Conservation (phyloP, 1,140 invertebrate genomes). For the Dreissena rostriformis region DNA sequence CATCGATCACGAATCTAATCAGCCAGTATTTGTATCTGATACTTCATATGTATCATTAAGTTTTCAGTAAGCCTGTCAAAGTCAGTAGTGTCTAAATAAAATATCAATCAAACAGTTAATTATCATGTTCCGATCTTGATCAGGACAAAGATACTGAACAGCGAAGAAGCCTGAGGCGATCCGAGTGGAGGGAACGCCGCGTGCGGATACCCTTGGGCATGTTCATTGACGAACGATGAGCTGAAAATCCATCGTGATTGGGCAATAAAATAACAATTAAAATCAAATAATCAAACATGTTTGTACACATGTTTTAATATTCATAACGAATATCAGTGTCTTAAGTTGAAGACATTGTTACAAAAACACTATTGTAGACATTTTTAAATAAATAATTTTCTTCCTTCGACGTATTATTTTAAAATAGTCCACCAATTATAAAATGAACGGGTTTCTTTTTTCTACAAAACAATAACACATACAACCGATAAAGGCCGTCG, state of each 20-base stretch:
- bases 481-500: too few relatives aligned
- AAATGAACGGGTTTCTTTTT: too few relatives aligned
- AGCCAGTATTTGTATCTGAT: too few relatives aligned
- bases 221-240: neutral
- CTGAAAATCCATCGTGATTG: neutral
- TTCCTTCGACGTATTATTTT: too few relatives aligned
- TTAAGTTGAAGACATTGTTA: too few relatives aligned
- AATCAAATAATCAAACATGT: neutral
- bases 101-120: slow-evolving; percentile 55
- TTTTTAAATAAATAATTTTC: too few relatives aligned
- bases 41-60: slow-evolving; percentile 25
- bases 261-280: slow-evolving; percentile 4
- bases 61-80: slow-evolving; percentile 54
- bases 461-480: too few relatives aligned
- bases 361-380: too few relatives aligned
- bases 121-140: slow-evolving; percentile 23
- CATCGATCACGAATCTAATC: too few relatives aligned
- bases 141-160: neutral
- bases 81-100: slow-evolving; percentile 60
- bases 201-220: neutral
- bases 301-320: too few relatives aligned
- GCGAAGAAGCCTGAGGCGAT: neutral
- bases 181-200: neutral
- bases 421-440: too few relatives aligned
- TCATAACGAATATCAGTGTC: too few relatives aligned